Base-by-base conservation (phyloP, 2,797 vertebrate species). In the Antennarius maculatus region DNA sequence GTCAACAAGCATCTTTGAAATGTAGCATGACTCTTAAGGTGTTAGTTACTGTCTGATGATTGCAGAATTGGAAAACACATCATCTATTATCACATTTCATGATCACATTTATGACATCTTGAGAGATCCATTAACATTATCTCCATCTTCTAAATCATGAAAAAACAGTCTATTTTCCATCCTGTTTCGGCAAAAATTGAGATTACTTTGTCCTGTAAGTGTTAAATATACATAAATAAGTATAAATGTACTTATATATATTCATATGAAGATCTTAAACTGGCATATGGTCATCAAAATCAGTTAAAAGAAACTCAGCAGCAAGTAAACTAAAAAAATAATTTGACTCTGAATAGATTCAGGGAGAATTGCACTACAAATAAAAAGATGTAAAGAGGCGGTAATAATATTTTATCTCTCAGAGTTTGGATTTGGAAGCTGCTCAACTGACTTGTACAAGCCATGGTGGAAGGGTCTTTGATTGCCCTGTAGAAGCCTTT, bases 401-500 rank as follows among this genome's bases (percentile, higher is more conserved):
- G 11, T n/a, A 56, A 61, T 15, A 51, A 31, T 39, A 12, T 52
- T 31, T 5, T 16, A 39, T 53, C 46, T 72, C 56, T 61, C 29
- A 59, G 42, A 61, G 51, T 46, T 39, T 17, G 7, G 6, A 9
- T 28, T 43, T 64, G 17, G 49, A 42, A 46, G 55, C 11, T 42
- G 15, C 48, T 59, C 16, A 23, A 91, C 97, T 97, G 90, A 99
- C 98, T 93, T 92, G 98, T 98, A 86, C 98, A 99, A 65, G 97
- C 95, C 94, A 95, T 96, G 66, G 94, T 96, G 69, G 97, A 93
- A 47, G 97, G 95, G 84, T 99, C 98, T 88, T 96, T 96, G 81
- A 94, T 92, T 54, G 96, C 95, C 80, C 98, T 91, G 92, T 95
- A 98, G 91, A 96, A 98, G 71, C 95, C 95, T 72, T 97, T 97